Percentiles rank a stretch among this genome's conserved stretches.
phyloP scores from a whole-genome alignment of 2,113 vertebrate genomes.

The Centropus bengalensis region DNA sequence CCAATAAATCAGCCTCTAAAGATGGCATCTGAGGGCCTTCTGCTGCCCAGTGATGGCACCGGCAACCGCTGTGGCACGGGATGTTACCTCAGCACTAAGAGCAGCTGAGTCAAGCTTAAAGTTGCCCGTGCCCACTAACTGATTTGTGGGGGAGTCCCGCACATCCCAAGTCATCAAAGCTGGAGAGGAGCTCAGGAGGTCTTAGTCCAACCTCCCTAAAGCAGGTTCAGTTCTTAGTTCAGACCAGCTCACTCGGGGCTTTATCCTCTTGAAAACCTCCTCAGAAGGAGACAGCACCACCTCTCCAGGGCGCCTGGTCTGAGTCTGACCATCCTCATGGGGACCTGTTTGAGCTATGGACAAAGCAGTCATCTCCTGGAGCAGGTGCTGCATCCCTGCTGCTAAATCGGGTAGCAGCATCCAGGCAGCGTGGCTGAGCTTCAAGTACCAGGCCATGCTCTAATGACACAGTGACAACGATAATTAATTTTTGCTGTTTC shows the following conservation, averaged over 20 bases:
- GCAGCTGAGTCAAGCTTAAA: neutral
- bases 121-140: neutral
- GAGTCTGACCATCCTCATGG: neutral
- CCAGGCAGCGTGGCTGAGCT: neutral
- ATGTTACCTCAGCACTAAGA: neutral
- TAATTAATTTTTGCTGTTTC: neutral
- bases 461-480: neutral
- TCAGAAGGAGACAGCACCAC: neutral
- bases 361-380: neutral
- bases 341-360: neutral
- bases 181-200: neutral
- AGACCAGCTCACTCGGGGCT: neutral
- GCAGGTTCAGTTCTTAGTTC: neutral
- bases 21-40: neutral
- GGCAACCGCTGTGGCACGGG: rapidly evolving
- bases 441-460: neutral
- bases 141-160: neutral
- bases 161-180: neutral
- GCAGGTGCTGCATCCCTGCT: neutral
- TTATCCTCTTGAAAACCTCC: neutral
- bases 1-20: neutral
- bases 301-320: neutral
- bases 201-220: neutral
- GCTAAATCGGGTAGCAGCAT: neutral
- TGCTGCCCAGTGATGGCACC: neutral